Conservation (phyloP, 1,140 invertebrate genomes). For the Goniozus legneri region DNA sequence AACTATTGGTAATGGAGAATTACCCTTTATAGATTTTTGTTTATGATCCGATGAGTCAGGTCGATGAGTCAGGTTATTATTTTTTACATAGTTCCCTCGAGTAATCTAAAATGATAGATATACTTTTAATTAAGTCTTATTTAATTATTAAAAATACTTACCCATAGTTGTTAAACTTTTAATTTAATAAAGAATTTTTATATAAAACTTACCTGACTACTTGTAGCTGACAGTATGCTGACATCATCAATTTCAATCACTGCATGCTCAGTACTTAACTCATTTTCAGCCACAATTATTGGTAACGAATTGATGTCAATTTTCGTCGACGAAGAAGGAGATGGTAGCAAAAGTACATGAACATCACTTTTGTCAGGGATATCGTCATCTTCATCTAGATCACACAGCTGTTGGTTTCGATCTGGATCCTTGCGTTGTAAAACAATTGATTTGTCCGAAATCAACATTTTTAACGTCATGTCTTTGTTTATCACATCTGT, state of each 20-base stretch:
- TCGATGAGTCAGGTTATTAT: too few relatives aligned
- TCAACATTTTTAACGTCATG: not conserved
- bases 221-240: not conserved
- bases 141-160: too few relatives aligned
- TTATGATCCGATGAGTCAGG: too few relatives aligned
- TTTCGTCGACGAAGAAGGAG: not conserved
- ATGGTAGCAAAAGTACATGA: not conserved
- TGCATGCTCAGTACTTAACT: not conserved
- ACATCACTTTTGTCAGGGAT: not conserved
- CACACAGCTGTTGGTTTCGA: not conserved
- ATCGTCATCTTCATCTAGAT: not conserved
- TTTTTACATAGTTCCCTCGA: too few relatives aligned
- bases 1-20: too few relatives aligned
- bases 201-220: not conserved
- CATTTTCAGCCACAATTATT: not conserved
- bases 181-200: not conserved
- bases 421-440: not conserved
- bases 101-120: too few relatives aligned
- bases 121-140: too few relatives aligned
- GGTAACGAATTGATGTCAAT: too few relatives aligned
- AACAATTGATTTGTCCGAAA: not conserved
- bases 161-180: not conserved
- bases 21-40: too few relatives aligned
- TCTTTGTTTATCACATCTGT: not conserved
- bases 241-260: not conserved